Conservation (phyloP, 1,140 invertebrate species). For the Papilio machaon region DNA sequence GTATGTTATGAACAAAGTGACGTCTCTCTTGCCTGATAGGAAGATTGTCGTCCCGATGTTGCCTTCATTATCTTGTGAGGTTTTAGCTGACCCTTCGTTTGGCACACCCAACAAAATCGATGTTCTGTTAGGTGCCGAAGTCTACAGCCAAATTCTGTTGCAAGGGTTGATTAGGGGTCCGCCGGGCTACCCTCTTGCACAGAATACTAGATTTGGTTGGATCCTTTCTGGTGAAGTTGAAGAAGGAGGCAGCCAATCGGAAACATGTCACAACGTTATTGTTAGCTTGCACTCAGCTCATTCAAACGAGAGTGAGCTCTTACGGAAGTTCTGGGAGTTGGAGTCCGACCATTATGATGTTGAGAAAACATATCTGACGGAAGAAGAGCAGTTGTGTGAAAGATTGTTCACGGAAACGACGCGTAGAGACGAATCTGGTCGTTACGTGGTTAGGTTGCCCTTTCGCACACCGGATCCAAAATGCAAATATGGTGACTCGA, state of each 20-base stretch:
- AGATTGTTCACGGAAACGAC: too few species aligned
- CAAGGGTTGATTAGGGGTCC: constrained; percentile 41
- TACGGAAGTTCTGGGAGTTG: constrained; percentile 45
- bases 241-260: too few species aligned
- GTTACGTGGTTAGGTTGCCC: constrained; percentile 44
- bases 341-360: constrained; percentile 36
- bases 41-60: constrained; percentile 36
- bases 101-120: constrained; percentile 48
- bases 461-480: constrained; percentile 37
- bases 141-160: constrained; percentile 42
- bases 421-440: constrained; percentile 25
- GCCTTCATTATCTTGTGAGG: constrained; percentile 25
- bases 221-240: constrained; percentile 47
- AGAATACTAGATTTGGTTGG: constrained; percentile 47
- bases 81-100: constrained; percentile 49
- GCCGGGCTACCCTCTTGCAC: constrained; percentile 39
- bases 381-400: constrained; percentile 40
- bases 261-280: constrained; percentile 34
- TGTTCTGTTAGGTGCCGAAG: constrained; percentile 46
- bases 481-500: constrained; percentile 37
- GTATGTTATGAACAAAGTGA: constrained; percentile 44
- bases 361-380: not conserved
- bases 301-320: constrained; percentile 41
- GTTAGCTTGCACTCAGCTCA: constrained; percentile 32
- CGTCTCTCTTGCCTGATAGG: constrained; percentile 38